Evolutionary conservation across 2,113 vertebrate genomes (phyloP), one percentile per base, ranked within the genome.

Genomic region (Trematocara macrostoma): DNA sequence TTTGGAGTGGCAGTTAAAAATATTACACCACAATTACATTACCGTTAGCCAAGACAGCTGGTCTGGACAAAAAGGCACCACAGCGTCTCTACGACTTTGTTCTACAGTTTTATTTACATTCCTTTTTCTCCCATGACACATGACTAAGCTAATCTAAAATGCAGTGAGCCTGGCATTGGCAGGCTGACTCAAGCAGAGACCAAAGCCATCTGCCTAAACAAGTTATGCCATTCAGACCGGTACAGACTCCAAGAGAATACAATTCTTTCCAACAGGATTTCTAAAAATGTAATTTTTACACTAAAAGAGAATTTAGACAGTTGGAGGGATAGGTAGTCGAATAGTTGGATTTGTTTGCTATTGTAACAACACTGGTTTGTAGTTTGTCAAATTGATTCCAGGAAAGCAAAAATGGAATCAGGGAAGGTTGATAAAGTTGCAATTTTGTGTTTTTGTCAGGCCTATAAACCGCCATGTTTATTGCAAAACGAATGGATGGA

Each of bases 51-150:
- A 89, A 59, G 84, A 86, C 87, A 91, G 92, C 91, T 91, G 90
- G 90, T 93, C 92, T 90, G 90, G 93, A 92, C 88, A 84, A 88
- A 90, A 87, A 89, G 87, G 89, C 94, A 92, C 91, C 90, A 85
- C 83, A 45, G 57, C 9, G 81, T 91, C 91, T 89, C 84, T 14
- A 64, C 51, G 83, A 93, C 90, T 92, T 88, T 90, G 86, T 86
- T 89, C 83, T 82, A 45, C 69, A 69, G 52, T 87, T 89, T 89
- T 92, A 93, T 95, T 93, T 93, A 93, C 90, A 92, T 93, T 90
- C 76, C 86, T 90, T 29, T 56, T 57, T 69, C 84, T 90, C 88
- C 88, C 87, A 83, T 85, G 89, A 89, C 89, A 87, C 89, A 93
- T 81, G 83, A 87, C 86, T 91, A 81, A 90, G 88, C 71, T 93